Base-by-base conservation (phyloP, 1,140 invertebrate species). In the Palaemon carinicauda region DNA sequence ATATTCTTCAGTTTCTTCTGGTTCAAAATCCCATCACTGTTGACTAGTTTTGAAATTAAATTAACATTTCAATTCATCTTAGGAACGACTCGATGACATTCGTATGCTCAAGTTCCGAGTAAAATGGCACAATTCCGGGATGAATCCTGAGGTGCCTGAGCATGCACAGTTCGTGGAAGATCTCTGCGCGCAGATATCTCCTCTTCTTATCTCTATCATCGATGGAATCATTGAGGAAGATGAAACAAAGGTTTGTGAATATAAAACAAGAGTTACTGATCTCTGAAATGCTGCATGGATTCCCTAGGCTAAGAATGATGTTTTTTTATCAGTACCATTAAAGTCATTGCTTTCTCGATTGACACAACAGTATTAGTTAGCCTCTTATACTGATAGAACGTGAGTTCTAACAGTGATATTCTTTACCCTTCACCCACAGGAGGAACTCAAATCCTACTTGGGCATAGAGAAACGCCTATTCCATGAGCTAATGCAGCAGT, bases 131-230 rank as follows among this genome's bases (percentile, higher is more conserved):
- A 91, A 92, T 78, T 92, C 92, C 33, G 93, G 93, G 3, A 89
- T 94, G 33, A 91, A 92, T 84, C 88, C 91, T 5, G 90, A 91
- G 41, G 90, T 91, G 78, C 92, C 94, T 53, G 93, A 94, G 87
- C 94, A 95, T 90, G 92, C 92, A 81, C 92, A 94, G 51, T 94
- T 95, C 90, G 91, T 95, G 52, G 92, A 94, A 50, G 93, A 94
- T 69, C 91, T 95, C 31, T 92, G 91, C 29, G 91, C 91, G 7
- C 92, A 93, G 82, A 92, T 94, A 50, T 90, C 90, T 33, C 92
- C 92, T 79, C 91, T 92, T 81, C 89, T 95, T 12, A 90, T 90
- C 29, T 92, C 93, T 33, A 93, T 92, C 73, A 91, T 95, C 50
- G 92, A 93, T 87, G 91, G 92, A 2, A 94, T 95, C 54, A 92